Percentiles rank a stretch among this genome's conserved stretches.
Evolutionary conservation across 1,140 invertebrate species (phyloP).

Genomic region (Drosophila nikananu): DNA sequence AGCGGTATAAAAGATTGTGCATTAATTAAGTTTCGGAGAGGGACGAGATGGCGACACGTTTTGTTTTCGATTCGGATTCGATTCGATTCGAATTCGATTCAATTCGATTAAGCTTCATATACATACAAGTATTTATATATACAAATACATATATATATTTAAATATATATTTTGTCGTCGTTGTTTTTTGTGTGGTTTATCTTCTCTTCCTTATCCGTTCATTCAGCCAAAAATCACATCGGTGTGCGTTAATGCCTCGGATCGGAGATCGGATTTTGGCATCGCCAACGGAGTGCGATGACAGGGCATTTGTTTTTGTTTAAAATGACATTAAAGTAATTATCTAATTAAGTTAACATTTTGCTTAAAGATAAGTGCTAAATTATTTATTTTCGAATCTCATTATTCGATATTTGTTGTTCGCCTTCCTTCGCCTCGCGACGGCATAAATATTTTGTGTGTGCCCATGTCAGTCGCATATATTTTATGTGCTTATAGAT

Average conservation of each 20-base stretch:
- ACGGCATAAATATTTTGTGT: conserved; percentile 36
- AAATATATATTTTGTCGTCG: not conserved
- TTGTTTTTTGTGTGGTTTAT: conserved; percentile 15
- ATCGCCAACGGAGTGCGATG: conserved; percentile 51
- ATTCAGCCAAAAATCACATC: conserved; percentile 58
- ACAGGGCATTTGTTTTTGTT: conserved; percentile 79
- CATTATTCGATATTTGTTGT: conserved; percentile 55
- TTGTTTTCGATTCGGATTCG: conserved; percentile 47
- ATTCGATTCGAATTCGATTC: conserved; percentile 47
- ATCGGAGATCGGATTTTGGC: conserved; percentile 28
- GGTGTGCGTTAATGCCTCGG: conserved; percentile 46
- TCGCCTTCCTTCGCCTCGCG: conserved; percentile 25
- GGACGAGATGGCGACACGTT: conserved; percentile 60
- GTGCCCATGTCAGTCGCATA: conserved; percentile 38
- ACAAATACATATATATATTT: not conserved
- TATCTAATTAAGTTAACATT: conserved; percentile 84
- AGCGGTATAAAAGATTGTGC: conserved; percentile 72
- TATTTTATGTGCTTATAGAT: conserved; percentile 50
- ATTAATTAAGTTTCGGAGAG: conserved; percentile 73
- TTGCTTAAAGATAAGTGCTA: conserved; percentile 83
- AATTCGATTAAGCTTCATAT: conserved; percentile 47
- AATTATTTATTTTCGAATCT: conserved; percentile 78
- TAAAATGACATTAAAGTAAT: conserved; percentile 82
- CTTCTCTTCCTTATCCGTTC: conserved; percentile 24
- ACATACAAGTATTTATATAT: conserved; percentile 10